These are phyloP conservation scores for Eptatretus burgeri DNA, from an alignment of 2,113 vertebrate species.

Conservation along the genomic window DNA sequence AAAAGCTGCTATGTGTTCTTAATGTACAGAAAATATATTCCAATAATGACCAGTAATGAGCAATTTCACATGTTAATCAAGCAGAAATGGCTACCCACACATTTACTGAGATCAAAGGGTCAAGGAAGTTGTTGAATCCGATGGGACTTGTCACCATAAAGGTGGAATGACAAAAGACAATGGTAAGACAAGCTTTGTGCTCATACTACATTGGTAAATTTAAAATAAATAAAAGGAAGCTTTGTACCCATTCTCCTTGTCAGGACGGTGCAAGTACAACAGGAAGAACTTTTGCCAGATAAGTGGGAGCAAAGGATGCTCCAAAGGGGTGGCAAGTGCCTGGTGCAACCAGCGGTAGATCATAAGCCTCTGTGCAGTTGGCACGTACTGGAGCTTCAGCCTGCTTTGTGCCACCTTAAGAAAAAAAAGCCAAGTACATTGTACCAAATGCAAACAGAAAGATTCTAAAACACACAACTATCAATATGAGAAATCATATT, in stretches of 20 bases:
- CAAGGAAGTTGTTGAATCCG: too few relatives aligned
- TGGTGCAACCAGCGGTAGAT: slow-evolving; percentile 88
- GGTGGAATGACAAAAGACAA: too few relatives aligned
- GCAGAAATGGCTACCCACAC: too few relatives aligned
- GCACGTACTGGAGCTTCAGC: slow-evolving; percentile 54
- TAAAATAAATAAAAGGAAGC: background rate
- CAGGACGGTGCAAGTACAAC: slow-evolving; percentile 62
- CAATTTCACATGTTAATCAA: too few relatives aligned
- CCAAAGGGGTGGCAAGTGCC: slow-evolving; percentile 49
- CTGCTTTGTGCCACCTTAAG: slow-evolving; percentile 56
- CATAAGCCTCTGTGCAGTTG: slow-evolving; percentile 62
- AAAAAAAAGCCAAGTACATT: slow-evolving; percentile 8
- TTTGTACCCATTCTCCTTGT: slow-evolving; percentile 65
- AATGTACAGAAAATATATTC: too few relatives aligned
- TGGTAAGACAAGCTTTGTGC: too few relatives aligned
- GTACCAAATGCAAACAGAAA: background rate
- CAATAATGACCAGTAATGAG: too few relatives aligned
- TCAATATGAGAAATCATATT: too few relatives aligned
- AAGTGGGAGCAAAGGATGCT: slow-evolving; percentile 60
- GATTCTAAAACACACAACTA: background rate
- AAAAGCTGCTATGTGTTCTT: too few relatives aligned
- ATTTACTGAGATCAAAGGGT: too few relatives aligned
- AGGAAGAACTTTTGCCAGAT: slow-evolving; percentile 92
- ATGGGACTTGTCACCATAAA: too few relatives aligned
- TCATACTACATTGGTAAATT: too few relatives aligned